Evolutionary conservation across 2,797 vertebrate genomes (phyloP), one percentile per base, ranked within the genome.

Genomic region (Hipposideros larvatus): DNA sequence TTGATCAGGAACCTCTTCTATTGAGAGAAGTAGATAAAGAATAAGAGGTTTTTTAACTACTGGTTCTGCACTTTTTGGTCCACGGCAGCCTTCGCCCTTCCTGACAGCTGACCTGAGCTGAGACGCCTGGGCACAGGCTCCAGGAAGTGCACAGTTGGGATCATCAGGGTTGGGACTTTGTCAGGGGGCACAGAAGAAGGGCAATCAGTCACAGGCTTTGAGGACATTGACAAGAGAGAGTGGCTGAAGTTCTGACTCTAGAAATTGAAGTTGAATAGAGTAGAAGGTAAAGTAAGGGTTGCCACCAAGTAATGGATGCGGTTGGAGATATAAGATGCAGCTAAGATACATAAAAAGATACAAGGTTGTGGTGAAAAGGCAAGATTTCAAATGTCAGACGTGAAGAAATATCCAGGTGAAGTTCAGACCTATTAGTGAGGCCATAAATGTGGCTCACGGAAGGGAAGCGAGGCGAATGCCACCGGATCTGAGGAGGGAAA

Each of bases 241-340:
- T 28, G 31, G 51, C 59, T n/a, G n/a, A 92, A 18, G 24, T 21
- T 15, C 48, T 14, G n/a, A 66, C 1, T 34, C 16, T 82, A 41
- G n/a, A 73, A 85, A 73, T 41, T 46, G 66, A 79, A 93, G 43
- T 1, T 18, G n/a, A 43, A 77, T 61, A 53, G 51, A 53, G 68
- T 51, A 68, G 68, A 55, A 88, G 63, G 55, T 31, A 84, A 79
- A 78, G 41, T 37, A 34, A 91, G 28, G 26, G 41, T 65, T 73
- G 48, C 8, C 34, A 57, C 26, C 71, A 55, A 63, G 43, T 55
- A 55, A 71, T 1, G 11, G 11, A 55, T 41, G 18, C 43, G 9
- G 43, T 43, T 43, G 9, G 43, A 9, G 37, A 37, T 37, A 37
- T 37, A 37, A 37, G 37, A 37, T 37, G 37, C 43, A 43, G 43